A percentile compares a stretch with the other conserved stretches of the same genome.
These are phyloP conservation scores for Leuciscus idus DNA, from an alignment of 2,113 vertebrate genomes.

Conservation along the genomic window DNA sequence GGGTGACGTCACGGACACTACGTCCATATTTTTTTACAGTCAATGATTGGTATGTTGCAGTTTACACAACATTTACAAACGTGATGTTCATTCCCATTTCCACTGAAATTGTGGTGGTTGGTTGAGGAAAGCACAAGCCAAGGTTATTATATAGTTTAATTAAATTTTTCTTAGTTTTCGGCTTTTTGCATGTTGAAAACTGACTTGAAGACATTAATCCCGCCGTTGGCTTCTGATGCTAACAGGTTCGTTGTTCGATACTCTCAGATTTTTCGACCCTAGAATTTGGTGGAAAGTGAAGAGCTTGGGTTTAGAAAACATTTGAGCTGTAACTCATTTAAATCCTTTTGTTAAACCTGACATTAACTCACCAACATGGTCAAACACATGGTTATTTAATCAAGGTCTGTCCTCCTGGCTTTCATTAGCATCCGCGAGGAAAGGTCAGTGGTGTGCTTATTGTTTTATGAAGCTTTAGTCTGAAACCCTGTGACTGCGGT, in stretches of 20 bases:
- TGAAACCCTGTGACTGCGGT: background rate
- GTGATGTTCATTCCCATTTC: background rate
- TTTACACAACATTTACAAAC: background rate
- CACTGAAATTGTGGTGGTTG: background rate
- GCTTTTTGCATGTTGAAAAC: background rate
- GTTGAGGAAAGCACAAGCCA: no score
- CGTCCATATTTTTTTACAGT: no score
- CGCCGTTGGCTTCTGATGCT: background rate
- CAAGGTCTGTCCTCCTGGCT: slow-evolving; percentile 4
- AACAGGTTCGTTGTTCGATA: background rate
- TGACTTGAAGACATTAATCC: background rate
- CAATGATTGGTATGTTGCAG: no score
- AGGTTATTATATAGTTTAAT: no score
- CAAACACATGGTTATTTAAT: background rate
- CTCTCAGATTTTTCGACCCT: background rate
- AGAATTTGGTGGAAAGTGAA: background rate
- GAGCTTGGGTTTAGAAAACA: background rate
- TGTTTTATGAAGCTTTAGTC: slow-evolving; percentile 18
- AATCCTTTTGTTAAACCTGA: background rate
- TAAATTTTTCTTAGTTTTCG: no score
- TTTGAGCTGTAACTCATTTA: background rate
- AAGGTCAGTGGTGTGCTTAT: slow-evolving; percentile 14
- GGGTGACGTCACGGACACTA: no score
- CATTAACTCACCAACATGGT: background rate
- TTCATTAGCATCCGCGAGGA: background rate